A percentile compares a stretch with the other conserved stretches of the same genome.
phyloP scores from a whole-genome alignment of 1,140 invertebrate genomes.

The Aphelenchoides besseyi region DNA sequence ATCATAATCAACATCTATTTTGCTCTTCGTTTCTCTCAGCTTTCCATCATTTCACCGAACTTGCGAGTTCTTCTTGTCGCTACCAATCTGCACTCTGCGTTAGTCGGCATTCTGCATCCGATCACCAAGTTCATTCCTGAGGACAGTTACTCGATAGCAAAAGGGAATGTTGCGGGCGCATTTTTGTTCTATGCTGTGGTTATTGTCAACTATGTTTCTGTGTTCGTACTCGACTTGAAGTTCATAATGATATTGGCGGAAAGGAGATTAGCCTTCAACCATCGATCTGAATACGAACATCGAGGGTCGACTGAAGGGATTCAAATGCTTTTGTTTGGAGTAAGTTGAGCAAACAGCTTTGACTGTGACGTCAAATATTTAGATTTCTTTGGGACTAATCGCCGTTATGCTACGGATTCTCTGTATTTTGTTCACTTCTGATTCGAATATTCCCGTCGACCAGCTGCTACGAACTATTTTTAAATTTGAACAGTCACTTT shows the following conservation, averaged over 20 bases:
- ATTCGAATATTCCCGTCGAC: no score
- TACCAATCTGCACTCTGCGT: neutral
- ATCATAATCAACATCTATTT: constrained; percentile 3
- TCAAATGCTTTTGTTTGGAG: neutral
- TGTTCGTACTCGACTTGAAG: constrained; percentile 5
- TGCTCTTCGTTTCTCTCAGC: constrained; percentile 1
- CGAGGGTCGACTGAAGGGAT: neutral
- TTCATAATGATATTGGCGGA: constrained; percentile 7
- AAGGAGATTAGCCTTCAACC: neutral
- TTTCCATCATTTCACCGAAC: neutral
- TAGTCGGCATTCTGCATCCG: neutral
- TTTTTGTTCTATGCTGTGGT: neutral
- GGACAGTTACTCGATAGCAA: neutral
- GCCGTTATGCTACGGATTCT: neutral
- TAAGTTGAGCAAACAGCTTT: neutral
- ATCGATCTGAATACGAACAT: neutral
- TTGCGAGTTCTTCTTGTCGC: neutral
- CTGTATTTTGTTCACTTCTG: no score
- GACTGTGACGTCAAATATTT: no score
- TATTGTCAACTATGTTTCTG: neutral
- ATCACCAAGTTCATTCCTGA: neutral
- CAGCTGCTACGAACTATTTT: no score
- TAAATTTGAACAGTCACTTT: neutral
- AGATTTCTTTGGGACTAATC: neutral
- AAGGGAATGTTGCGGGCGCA: neutral